A percentile compares a stretch with the other conserved stretches of the same genome.
Conservation (phyloP, 2,113 vertebrate genomes). For the Hydrolagus affinis region DNA sequence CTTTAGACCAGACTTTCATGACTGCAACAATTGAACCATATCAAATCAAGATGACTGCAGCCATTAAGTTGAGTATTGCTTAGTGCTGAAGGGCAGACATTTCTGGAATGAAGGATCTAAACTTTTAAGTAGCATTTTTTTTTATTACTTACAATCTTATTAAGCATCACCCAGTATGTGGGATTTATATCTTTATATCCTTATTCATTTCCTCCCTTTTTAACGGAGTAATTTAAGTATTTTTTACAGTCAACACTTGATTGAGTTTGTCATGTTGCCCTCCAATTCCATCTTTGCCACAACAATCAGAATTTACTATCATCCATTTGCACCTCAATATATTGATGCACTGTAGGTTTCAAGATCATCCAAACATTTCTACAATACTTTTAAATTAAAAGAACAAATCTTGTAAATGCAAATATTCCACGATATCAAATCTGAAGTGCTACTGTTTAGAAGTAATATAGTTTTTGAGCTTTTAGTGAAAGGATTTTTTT, state of each 20-base stretch:
- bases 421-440: neutral
- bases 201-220: neutral
- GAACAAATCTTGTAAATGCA: neutral
- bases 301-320: neutral
- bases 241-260: neutral
- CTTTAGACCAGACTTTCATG: slow-evolving; percentile 28
- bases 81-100: slow-evolving; percentile 14
- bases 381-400: neutral
- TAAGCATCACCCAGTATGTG: neutral
- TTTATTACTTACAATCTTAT: slow-evolving; percentile 12
- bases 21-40: slow-evolving; percentile 24
- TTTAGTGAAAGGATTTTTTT: neutral
- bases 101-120: neutral
- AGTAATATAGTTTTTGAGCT: neutral
- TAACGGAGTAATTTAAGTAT: neutral
- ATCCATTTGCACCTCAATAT: neutral
- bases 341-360: too few relatives aligned
- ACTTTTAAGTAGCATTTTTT: slow-evolving; percentile 10
- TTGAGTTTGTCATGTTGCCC: neutral
- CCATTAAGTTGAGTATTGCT: slow-evolving; percentile 26
- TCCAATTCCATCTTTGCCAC: neutral
- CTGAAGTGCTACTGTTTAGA: neutral
- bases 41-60: slow-evolving; percentile 30
- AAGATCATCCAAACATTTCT: neutral
- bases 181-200: neutral